Evolutionary conservation across 1,140 invertebrate genomes (phyloP).

Genomic region (Dreissena rostriformis): DNA sequence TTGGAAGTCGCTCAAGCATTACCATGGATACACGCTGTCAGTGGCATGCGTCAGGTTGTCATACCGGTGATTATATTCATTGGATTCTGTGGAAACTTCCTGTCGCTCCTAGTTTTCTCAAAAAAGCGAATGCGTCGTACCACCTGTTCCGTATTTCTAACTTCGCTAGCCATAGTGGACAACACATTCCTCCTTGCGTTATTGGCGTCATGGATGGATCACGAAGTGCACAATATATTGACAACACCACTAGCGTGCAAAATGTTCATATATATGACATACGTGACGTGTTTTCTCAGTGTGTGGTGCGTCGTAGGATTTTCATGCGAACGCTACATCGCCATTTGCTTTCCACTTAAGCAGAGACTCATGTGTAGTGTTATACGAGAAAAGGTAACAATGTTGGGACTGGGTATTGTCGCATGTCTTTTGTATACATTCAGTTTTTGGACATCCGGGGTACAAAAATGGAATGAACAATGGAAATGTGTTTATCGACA

Average conservation of each 20-base stretch:
- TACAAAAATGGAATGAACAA: background rate
- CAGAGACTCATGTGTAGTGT: slow-evolving; percentile 65
- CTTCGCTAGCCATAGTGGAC: slow-evolving; percentile 15
- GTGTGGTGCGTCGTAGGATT: slow-evolving; percentile 76
- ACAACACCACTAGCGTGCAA: slow-evolving; percentile 62
- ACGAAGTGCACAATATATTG: background rate
- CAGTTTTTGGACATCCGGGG: slow-evolving; percentile 46
- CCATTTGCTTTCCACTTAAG: slow-evolving; percentile 72
- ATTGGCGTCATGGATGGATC: slow-evolving; percentile 21
- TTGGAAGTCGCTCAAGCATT: too few species aligned
- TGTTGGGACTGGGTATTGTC: slow-evolving; percentile 41
- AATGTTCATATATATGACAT: slow-evolving; percentile 66
- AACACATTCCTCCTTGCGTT: slow-evolving; percentile 4
- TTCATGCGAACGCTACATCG: slow-evolving; percentile 77
- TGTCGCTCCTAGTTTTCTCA: slow-evolving; percentile 21
- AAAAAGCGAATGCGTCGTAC: background rate
- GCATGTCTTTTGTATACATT: too few species aligned
- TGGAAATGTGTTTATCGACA: slow-evolving; percentile 8
- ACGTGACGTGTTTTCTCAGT: slow-evolving; percentile 71
- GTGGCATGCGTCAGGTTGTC: background rate
- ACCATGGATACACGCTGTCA: too few species aligned
- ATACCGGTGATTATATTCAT: background rate
- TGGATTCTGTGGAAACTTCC: slow-evolving; percentile 27
- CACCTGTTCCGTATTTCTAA: slow-evolving; percentile 32
- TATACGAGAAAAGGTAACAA: slow-evolving; percentile 48